Evolutionary conservation across 2,113 vertebrate genomes (phyloP).

Genomic region (Henicopernis longicauda): DNA sequence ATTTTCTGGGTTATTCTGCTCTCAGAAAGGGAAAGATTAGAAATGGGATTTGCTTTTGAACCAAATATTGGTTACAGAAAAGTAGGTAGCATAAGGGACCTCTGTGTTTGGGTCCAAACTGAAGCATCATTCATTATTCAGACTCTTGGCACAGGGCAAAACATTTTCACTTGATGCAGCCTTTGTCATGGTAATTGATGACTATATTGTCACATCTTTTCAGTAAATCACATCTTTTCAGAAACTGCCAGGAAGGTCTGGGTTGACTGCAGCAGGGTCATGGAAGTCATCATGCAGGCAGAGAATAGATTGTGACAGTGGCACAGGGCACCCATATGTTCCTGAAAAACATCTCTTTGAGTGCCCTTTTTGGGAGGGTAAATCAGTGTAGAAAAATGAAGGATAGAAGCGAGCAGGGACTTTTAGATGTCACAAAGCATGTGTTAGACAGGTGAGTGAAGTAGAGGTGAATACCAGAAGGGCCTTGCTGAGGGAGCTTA

Average conservation of each 20-base stretch:
- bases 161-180: not conserved
- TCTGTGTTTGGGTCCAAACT: not conserved
- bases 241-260: not conserved
- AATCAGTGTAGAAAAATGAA: not conserved
- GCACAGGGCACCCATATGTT: not conserved
- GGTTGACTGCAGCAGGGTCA: slow-evolving; percentile 5
- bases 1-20: not conserved
- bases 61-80: not conserved
- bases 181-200: slow-evolving; percentile 37
- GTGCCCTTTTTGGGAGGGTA: not conserved
- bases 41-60: not conserved
- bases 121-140: not conserved
- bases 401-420: not conserved
- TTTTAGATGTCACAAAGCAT: not conserved
- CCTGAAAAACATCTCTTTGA: not conserved
- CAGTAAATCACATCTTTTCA: slow-evolving; percentile 48
- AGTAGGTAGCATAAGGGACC: not conserved
- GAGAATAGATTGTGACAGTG: slow-evolving; percentile 16
- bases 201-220: slow-evolving; percentile 14
- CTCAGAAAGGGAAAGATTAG: not conserved
- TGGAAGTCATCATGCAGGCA: not conserved
- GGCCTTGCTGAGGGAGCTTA: not conserved
- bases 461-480: not conserved
- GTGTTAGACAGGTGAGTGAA: not conserved
- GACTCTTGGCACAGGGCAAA: not conserved